Conservation (phyloP, 2,113 vertebrate genomes). For the Bubo bubo region DNA sequence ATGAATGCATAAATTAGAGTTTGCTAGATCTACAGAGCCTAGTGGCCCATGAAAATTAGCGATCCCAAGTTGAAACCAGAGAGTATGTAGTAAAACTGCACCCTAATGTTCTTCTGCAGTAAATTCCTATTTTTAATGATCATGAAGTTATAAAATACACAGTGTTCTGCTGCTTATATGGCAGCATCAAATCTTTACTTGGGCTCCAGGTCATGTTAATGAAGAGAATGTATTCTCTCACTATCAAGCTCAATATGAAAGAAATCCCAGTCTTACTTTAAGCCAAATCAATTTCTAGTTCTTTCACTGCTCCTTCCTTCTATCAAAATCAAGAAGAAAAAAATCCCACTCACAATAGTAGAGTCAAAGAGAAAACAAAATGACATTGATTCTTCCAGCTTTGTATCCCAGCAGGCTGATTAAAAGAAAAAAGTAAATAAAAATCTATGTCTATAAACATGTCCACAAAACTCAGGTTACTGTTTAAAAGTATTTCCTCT, state of each 20-base stretch:
- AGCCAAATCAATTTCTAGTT: neutral
- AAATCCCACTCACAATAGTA: neutral
- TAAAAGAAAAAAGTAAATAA: neutral
- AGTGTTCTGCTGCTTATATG: neutral
- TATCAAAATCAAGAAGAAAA: neutral
- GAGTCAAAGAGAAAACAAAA: neutral
- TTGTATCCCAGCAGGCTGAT: neutral
- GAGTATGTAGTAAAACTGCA: neutral
- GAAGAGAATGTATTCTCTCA: neutral
- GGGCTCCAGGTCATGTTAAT: neutral
- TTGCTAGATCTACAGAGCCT: neutral
- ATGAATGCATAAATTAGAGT: neutral
- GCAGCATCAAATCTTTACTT: neutral
- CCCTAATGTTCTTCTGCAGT: neutral
- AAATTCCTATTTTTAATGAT: neutral
- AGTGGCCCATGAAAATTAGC: neutral
- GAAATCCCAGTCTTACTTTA: neutral
- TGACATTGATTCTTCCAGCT: neutral
- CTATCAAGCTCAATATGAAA: neutral
- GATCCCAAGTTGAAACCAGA: neutral
- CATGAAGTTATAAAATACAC: neutral
- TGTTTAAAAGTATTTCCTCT: neutral
- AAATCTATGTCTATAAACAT: neutral
- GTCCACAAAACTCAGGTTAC: neutral
- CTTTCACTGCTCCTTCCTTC: neutral